Base-by-base conservation (phyloP, 2,888 invertebrate genomes). In the Amorpha juglandis region DNA sequence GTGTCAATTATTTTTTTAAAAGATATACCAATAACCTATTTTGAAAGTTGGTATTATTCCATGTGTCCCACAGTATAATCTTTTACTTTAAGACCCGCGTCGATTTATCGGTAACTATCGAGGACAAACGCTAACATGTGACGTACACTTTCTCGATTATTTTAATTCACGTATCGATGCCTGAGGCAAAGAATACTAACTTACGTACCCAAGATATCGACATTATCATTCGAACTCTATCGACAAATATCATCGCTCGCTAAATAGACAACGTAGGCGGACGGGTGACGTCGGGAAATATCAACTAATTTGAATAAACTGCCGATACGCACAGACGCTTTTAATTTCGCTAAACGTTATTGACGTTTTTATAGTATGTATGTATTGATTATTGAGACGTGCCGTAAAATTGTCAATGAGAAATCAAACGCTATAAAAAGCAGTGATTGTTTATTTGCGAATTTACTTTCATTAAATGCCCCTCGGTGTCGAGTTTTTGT, bases 281-380 rank as follows among this genome's bases (percentile, higher is more conserved):
- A 52, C 64, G 19, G 47, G 48, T 63, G 67, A 63, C 64, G 67
- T 14, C 38, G 47, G 33, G 38, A 63, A 53, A 27, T 53, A 64
- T 52, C 51, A 16, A 62, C 47, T 53, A 47, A 64, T 67, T 67
- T 67, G 64, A 55, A 64, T 64, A 67, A 67, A n/a, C n/a, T 65
- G n/a, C 21, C 27, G 51, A 62, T 51, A 51, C 38, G 35, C 58
- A 38, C 21, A 65, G 48, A 58, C 58, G 48, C 58, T 38, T 50
- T 50, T 19, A 50, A 27, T 38, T 62, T 65, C 42, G 38, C 58
- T 58, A 38, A 58, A 58, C 16, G 55, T 35, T 42, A 42, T 58
- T 42, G 55, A 42, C 38, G 4, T 58, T 42, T 58, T 42, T 58
- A 42, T 38, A 16, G 16, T 4, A 35, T 38, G 35, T 2, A 35